Evolutionary conservation across 2,797 vertebrate genomes (phyloP).

Genomic region (Numenius phaeopus): DNA sequence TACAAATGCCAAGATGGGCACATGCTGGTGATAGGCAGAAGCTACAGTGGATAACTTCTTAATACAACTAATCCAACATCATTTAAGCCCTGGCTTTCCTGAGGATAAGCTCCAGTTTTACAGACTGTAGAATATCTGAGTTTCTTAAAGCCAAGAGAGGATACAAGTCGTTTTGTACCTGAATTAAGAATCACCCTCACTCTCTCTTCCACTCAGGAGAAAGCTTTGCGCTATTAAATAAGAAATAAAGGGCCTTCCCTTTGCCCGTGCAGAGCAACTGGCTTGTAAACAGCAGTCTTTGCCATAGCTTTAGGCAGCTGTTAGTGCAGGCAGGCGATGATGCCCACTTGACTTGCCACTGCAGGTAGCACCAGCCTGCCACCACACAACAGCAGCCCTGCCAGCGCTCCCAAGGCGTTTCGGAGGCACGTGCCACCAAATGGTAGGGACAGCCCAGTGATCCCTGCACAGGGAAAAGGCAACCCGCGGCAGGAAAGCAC

Average conservation of each 20-base stretch:
- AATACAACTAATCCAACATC: neutral
- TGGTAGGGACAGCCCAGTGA: fast-evolving
- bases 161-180: neutral
- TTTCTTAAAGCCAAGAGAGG: neutral
- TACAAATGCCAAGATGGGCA: neutral
- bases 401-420: fast-evolving
- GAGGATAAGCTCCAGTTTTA: neutral
- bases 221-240: neutral
- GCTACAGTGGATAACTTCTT: neutral
- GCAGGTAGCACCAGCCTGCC: neutral
- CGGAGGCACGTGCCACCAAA: neutral
- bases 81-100: neutral
- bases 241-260: neutral
- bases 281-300: neutral
- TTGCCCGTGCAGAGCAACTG: neutral
- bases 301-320: neutral
- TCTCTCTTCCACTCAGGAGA: neutral
- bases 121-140: neutral
- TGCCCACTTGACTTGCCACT: neutral
- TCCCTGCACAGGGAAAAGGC: neutral
- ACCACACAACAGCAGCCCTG: neutral
- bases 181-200: neutral
- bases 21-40: neutral
- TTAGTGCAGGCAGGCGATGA: fast-evolving
- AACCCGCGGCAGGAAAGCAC: fast-evolving